Conservation (phyloP, 2,797 vertebrate genomes). For the Phataginus tricuspis region DNA sequence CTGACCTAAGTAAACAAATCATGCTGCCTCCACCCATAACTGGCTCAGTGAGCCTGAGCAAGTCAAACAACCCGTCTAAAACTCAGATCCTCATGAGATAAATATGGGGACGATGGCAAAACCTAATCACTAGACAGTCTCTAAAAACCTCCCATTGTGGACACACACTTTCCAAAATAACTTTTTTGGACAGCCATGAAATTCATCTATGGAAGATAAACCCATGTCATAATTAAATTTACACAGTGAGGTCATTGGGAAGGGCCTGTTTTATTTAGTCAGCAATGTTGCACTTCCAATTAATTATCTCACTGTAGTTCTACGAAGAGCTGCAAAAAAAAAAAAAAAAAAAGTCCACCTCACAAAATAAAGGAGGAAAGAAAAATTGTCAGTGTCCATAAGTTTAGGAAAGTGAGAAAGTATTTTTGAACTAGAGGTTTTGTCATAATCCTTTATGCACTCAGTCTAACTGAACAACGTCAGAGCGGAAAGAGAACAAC, state of each 20-base stretch:
- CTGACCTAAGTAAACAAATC: not conserved
- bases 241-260: not conserved
- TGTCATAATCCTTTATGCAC: not conserved
- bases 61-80: not conserved
- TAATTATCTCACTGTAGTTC: not conserved
- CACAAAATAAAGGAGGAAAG: not conserved
- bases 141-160: not conserved
- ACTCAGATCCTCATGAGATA: not conserved
- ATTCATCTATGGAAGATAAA: not conserved
- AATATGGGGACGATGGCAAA: not conserved
- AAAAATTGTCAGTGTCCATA: not conserved
- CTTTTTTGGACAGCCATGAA: not conserved
- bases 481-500: not conserved
- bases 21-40: not conserved
- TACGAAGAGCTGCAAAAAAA: not conserved
- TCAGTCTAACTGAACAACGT: not conserved
- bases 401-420: not conserved
- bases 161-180: not conserved
- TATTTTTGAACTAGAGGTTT: not conserved
- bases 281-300: not conserved
- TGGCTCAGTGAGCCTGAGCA: not conserved
- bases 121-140: not conserved
- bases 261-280: not conserved
- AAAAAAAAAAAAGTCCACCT: not conserved
- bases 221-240: not conserved